These are phyloP conservation scores for Rhabditoides inermis DNA, from an alignment of 2,888 invertebrate species.

Conservation along the genomic window DNA sequence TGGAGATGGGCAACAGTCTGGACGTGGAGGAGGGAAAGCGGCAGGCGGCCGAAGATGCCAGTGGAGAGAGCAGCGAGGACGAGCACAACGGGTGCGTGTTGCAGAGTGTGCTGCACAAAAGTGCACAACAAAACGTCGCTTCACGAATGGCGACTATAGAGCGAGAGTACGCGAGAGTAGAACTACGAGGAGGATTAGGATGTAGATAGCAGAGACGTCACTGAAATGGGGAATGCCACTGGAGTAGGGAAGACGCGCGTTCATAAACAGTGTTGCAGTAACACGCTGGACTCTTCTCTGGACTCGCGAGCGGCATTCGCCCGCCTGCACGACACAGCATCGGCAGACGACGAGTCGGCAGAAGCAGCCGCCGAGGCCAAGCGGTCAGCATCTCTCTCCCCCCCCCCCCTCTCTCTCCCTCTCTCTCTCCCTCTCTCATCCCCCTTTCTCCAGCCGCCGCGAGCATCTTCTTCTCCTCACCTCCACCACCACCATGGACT, in stretches of 20 bases:
- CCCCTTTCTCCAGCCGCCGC: not conserved
- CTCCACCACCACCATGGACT: slow-evolving; percentile 34
- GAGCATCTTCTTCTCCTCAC: slow-evolving; percentile 13
- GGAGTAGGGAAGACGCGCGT: not conserved
- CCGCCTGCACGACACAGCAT: not conserved
- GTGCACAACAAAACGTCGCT: no score
- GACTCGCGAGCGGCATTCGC: slow-evolving; percentile 16
- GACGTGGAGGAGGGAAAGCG: not conserved
- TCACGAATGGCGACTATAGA: no score
- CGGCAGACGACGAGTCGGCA: not conserved
- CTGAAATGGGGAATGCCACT: not conserved
- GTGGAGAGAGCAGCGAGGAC: slow-evolving; percentile 8
- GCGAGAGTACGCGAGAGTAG: no score
- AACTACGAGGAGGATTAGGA: slow-evolving; percentile 22
- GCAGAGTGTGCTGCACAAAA: no score
- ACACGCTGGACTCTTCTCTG: slow-evolving; percentile 23
- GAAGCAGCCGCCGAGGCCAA: slow-evolving; percentile 4
- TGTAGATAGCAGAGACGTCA: slow-evolving; percentile 2
- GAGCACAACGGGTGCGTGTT: no score
- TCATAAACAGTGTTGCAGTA: slow-evolving; percentile 4
- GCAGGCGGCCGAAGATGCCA: slow-evolving; percentile 5
- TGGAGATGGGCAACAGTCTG: not conserved
- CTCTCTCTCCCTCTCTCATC: no score
- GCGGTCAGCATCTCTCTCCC: not conserved
- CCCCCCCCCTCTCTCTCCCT: no score